Evolutionary conservation across 1,140 invertebrate species (phyloP), one percentile per base, ranked within the genome.

Genomic region (Coelopa frigida): DNA sequence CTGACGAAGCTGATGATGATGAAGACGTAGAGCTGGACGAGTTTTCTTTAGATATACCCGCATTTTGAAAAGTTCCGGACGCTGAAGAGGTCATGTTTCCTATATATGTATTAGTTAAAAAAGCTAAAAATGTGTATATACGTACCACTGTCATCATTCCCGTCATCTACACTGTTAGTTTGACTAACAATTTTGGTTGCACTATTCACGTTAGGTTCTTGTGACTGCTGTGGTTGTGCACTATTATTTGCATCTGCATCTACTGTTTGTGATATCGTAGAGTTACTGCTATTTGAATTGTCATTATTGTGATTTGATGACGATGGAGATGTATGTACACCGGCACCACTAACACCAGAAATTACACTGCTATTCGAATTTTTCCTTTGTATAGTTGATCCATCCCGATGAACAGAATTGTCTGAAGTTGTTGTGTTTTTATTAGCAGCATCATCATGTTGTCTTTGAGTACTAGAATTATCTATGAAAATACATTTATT

Each of bases 61-160:
- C 17, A 4, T 15, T 12, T 36, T 24, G 4, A 46, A 40, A 15
- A 17, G 18, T 12, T 17, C 18, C 4, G 15, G 23, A 10, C 21
- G n/a, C 20, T 37, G 15, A 15, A 15, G 17, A 18, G 33, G n/a
- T n/a, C n/a, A n/a, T n/a, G n/a, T n/a, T n/a, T n/a, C n/a, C n/a
- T n/a, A n/a, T n/a, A n/a, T n/a, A n/a, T n/a, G n/a, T n/a, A 47
- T 48, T 44, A 36, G 31, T 21, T 31, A 14, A 8, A 20, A 43
- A 31, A 44, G n/a, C 14, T 23, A n/a, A 20, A 31, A 32, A 10
- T 38, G 31, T 15, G 26, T 32, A 15, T 22, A 18, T 33, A 20
- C 11, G 46, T 53, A 63, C 60, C 60, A 20, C 26, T 35, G n/a
- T 58, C 58, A 5, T 63, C 60, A n/a, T 60, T 57, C 22, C 54